Evolutionary conservation across 2,797 vertebrate species (phyloP).

Genomic region (Molossus alvarezi): DNA sequence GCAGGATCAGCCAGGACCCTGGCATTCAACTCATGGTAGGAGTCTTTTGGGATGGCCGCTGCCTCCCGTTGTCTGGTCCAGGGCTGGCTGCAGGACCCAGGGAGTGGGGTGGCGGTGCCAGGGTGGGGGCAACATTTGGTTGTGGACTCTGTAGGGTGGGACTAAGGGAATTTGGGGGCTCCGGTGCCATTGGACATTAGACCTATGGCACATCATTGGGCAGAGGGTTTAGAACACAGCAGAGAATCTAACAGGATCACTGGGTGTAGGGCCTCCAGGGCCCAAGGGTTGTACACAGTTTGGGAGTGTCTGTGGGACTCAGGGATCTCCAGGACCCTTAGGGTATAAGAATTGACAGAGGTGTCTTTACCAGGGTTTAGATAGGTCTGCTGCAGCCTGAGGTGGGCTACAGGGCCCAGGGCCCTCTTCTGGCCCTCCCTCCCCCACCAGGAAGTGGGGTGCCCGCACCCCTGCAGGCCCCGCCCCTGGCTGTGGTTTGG

Average conservation of each 20-base stretch:
- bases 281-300: not conserved
- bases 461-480: slow-evolving; percentile 27
- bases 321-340: not conserved
- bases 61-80: fast-evolving
- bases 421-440: not conserved
- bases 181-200: fast-evolving
- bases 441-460: slow-evolving; percentile 81
- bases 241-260: fast-evolving
- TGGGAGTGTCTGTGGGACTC: not conserved
- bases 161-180: not conserved
- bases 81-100: not conserved
- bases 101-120: not conserved
- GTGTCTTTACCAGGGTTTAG: not conserved
- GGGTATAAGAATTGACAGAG: too few relatives aligned
- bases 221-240: not conserved
- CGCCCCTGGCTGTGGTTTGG: slow-evolving; percentile 83
- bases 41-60: not conserved
- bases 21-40: slow-evolving; percentile 93
- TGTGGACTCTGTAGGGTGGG: not conserved
- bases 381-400: not conserved
- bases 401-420: not conserved
- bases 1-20: slow-evolving; percentile 88
- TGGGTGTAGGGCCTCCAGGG: not conserved
- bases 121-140: fast-evolving
- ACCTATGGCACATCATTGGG: not conserved